A percentile compares a stretch with the other conserved stretches of the same genome.
Conservation (phyloP, 2,113 vertebrate species). For the Oostethus manadensis region DNA sequence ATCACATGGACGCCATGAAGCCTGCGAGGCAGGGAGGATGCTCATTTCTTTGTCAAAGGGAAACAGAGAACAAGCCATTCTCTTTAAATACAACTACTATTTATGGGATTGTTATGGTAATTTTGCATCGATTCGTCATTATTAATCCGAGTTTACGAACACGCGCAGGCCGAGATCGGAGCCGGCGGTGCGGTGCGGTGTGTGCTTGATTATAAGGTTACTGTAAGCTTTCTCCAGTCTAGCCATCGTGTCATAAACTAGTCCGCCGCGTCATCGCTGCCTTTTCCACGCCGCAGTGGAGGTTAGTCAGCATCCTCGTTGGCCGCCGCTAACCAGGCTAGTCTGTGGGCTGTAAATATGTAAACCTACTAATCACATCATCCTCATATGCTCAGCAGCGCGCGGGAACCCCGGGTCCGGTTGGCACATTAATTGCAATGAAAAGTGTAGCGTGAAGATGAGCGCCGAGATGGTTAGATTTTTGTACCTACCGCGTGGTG, state of each 20-base stretch:
- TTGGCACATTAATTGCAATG: too few relatives aligned
- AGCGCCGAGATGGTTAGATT: slow-evolving; percentile 20
- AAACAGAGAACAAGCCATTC: background rate
- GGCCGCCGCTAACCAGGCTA: slow-evolving; percentile 32
- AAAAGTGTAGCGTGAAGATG: background rate
- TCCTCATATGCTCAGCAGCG: slow-evolving; percentile 4
- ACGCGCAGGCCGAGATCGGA: too few relatives aligned
- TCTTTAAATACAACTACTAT: background rate
- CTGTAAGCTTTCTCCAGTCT: background rate
- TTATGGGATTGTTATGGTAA: too few relatives aligned
- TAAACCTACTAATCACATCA: slow-evolving; percentile 54
- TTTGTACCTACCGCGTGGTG: background rate
- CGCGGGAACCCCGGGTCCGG: background rate
- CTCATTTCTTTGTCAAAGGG: background rate
- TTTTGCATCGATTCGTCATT: background rate
- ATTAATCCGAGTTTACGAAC: background rate
- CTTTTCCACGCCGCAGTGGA: slow-evolving; percentile 7
- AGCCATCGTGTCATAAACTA: too few relatives aligned
- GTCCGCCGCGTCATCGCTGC: too few relatives aligned
- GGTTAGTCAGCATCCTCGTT: slow-evolving; percentile 31
- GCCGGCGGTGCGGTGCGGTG: background rate
- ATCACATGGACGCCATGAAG: slow-evolving; percentile 51
- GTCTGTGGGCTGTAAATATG: slow-evolving; percentile 34
- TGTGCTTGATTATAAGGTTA: background rate
- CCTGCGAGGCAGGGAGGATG: slow-evolving; percentile 26